A percentile compares a stretch with the other conserved stretches of the same genome.
These are phyloP conservation scores for Pseudochaenichthys georgianus DNA, from an alignment of 2,797 vertebrate species.

Conservation along the genomic window DNA sequence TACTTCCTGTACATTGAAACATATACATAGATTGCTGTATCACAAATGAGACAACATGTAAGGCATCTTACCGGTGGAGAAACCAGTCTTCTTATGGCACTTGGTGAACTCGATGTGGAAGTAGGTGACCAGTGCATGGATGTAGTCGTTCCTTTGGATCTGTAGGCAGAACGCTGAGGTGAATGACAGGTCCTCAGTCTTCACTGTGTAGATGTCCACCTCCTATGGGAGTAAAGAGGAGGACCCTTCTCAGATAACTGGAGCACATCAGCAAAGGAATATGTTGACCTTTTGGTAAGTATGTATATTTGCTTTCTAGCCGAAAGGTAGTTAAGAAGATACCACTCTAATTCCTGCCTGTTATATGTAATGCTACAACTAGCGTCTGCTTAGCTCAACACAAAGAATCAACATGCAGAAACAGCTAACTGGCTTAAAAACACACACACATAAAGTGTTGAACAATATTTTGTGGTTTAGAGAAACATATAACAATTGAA, in stretches of 20 bases:
- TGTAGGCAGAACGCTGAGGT: slow-evolving; percentile 97
- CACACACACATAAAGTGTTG: background rate
- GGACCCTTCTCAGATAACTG: slow-evolving; percentile 16
- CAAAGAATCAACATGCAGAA: background rate
- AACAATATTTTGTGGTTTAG: background rate
- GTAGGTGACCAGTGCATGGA: slow-evolving; percentile 97
- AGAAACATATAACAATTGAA: background rate
- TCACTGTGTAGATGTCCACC: slow-evolving; percentile 98
- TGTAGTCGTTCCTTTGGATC: slow-evolving; percentile 96
- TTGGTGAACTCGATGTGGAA: slow-evolving; percentile 99
- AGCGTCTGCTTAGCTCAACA: slow-evolving; percentile 3
- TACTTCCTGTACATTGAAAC: background rate
- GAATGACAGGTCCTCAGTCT: slow-evolving; percentile 93
- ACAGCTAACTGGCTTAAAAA: background rate
- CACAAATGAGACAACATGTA: background rate
- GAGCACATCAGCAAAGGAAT: background rate
- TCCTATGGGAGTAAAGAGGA: slow-evolving; percentile 83
- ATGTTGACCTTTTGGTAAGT: background rate
- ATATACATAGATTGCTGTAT: too few species aligned
- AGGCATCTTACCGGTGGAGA: slow-evolving; percentile 92
- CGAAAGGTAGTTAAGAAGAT: background rate
- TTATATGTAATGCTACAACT: background rate
- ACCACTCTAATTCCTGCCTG: background rate
- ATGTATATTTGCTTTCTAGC: too few species aligned
- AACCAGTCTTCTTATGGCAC: slow-evolving; percentile 98